Evolutionary conservation across 2,888 invertebrate genomes (phyloP).

Genomic region (Brachyopa scutellaris): DNA sequence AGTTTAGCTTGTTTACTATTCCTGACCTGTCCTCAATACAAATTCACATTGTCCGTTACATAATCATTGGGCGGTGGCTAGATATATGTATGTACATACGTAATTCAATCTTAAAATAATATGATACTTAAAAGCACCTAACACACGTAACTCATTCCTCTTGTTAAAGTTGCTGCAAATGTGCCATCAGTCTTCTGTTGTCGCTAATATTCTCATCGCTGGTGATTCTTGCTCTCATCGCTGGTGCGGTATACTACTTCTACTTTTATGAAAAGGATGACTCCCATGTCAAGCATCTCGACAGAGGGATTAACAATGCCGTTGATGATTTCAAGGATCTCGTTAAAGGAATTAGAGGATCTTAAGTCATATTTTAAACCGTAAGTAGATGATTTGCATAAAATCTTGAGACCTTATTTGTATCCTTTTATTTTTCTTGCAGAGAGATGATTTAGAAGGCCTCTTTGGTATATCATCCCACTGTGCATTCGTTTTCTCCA

Average conservation of each 20-base stretch:
- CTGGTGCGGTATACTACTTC: conserved; percentile 55
- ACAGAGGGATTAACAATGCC: conserved; percentile 32
- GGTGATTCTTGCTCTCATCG: conserved; percentile 40
- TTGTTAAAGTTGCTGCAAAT: conserved; percentile 64
- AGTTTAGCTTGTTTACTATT: too few relatives aligned
- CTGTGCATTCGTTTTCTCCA: conserved; percentile 29
- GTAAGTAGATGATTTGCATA: conserved; percentile 8
- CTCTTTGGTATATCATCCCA: conserved; percentile 7
- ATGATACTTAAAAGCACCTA: too few relatives aligned
- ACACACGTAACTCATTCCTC: too few relatives aligned
- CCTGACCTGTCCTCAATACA: too few relatives aligned
- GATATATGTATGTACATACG: too few relatives aligned
- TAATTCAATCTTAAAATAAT: too few relatives aligned
- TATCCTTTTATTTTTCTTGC: background rate
- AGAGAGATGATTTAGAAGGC: background rate
- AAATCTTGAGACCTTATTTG: too few relatives aligned
- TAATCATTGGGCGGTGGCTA: too few relatives aligned
- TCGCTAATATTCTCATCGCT: conserved; percentile 58
- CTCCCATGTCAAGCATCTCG: background rate
- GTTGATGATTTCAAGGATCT: conserved; percentile 33
- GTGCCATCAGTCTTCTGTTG: conserved; percentile 53
- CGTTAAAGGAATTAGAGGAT: conserved; percentile 27
- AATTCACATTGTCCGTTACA: too few relatives aligned
- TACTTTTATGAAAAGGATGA: conserved; percentile 57
- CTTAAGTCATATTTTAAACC: conserved; percentile 4